Conservation (phyloP, 2,888 invertebrate genomes). For the Drosophila monieri region DNA sequence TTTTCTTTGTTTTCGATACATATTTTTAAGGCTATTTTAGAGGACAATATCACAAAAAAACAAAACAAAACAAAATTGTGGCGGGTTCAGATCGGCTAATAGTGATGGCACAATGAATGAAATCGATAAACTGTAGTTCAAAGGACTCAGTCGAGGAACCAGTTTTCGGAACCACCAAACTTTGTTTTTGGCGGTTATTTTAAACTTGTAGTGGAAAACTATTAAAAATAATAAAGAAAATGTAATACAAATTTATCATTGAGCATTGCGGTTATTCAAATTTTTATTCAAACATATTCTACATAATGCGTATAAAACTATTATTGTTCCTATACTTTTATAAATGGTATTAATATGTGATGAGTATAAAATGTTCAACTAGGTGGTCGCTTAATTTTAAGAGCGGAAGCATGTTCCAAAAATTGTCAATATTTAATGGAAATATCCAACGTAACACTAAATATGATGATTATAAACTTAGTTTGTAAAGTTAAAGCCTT, state of each 20-base stretch:
- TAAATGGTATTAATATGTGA: constrained; percentile 45
- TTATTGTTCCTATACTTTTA: constrained; percentile 30
- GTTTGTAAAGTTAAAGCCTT: constrained; percentile 66
- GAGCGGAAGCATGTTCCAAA: constrained; percentile 41
- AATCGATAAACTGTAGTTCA: background rate
- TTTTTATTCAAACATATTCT: constrained; percentile 37
- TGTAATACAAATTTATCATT: background rate
- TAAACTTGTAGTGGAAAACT: no score
- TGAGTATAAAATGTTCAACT: constrained; percentile 43
- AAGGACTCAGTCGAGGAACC: background rate
- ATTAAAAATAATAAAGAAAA: no score
- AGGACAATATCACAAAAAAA: background rate
- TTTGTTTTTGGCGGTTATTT: no score
- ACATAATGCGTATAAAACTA: constrained; percentile 33
- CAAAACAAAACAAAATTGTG: constrained; percentile 20
- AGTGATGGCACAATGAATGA: background rate
- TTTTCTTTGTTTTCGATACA: constrained; percentile 58
- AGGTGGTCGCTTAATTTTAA: constrained; percentile 44
- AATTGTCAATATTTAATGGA: constrained; percentile 32
- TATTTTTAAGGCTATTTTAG: constrained; percentile 5
- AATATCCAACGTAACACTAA: constrained; percentile 43
- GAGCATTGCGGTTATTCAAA: constrained; percentile 18
- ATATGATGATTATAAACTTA: constrained; percentile 53
- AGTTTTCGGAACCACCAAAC: background rate
- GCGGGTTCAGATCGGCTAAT: constrained; percentile 6